Evolutionary conservation across 92 coral and sea anemone species (phyloP).

Genomic region (Montipora capitata): DNA sequence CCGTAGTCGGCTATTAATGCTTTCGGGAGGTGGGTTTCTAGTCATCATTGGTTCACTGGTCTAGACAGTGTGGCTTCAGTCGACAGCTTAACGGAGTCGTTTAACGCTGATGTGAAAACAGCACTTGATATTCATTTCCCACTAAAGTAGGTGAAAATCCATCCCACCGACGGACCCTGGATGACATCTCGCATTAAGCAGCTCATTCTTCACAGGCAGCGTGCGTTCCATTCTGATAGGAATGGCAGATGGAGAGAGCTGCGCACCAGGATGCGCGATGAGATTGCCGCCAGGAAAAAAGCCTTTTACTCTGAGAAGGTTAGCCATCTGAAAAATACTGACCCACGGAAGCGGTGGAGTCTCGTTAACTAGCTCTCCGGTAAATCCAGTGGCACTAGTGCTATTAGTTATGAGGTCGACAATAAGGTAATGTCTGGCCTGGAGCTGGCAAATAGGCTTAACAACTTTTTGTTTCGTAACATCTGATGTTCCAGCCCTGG

Average conservation of each 20-base stretch:
- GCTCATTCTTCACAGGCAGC: neutral
- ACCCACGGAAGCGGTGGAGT: constrained; percentile 43
- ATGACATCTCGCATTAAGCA: neutral
- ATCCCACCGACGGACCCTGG: neutral
- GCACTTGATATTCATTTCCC: too few species aligned
- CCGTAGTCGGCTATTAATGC: too few species aligned
- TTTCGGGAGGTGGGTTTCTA: too few species aligned
- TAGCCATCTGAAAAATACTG: constrained; percentile 13
- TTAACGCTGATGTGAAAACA: too few species aligned
- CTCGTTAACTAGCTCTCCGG: constrained; percentile 53
- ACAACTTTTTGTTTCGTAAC: constrained; percentile 15
- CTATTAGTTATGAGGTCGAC: constrained; percentile 7
- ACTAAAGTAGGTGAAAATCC: too few species aligned
- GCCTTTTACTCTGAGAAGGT: constrained; percentile 37
- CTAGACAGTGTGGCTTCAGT: too few species aligned
- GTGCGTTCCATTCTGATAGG: neutral
- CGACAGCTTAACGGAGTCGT: too few species aligned
- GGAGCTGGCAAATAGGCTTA: constrained; percentile 37
- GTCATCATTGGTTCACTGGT: too few species aligned
- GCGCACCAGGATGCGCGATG: neutral
- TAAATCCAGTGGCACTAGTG: neutral
- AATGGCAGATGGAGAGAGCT: neutral
- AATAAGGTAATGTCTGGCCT: constrained; percentile 43
- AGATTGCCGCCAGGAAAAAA: constrained; percentile 58
- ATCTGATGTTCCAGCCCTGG: neutral